These are phyloP conservation scores for Eleginops maclovinus DNA, from an alignment of 2,113 vertebrate genomes.

Conservation along the genomic window DNA sequence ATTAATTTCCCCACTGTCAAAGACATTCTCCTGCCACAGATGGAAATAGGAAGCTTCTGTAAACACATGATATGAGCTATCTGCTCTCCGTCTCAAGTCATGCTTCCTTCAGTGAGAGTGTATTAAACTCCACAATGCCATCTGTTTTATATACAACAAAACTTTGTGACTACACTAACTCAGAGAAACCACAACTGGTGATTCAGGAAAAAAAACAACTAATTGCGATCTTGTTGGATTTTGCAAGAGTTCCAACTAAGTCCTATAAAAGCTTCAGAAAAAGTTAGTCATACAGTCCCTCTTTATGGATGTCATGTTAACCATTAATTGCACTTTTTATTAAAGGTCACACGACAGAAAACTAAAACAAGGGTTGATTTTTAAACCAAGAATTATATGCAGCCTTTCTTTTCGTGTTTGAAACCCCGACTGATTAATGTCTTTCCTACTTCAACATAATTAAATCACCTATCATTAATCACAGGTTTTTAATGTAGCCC, in stretches of 20 bases:
- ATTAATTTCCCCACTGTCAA: constrained; percentile 57
- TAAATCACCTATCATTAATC: constrained; percentile 35
- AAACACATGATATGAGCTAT: constrained; percentile 63
- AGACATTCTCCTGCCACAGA: constrained; percentile 38
- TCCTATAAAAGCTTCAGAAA: constrained; percentile 4
- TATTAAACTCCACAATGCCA: constrained; percentile 1
- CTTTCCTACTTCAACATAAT: background rate
- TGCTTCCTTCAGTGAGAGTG: constrained; percentile 29
- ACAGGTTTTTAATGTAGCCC: constrained; percentile 41
- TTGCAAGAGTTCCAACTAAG: constrained; percentile 9
- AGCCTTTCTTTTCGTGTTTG: constrained; percentile 18
- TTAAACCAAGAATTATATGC: constrained; percentile 12
- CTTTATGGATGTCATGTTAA: constrained; percentile 7
- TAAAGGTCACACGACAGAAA: constrained; percentile 1
- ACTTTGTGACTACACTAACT: constrained; percentile 23
- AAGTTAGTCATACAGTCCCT: background rate
- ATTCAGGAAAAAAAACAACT: constrained; percentile 23
- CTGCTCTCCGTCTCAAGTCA: constrained; percentile 29
- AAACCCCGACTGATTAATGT: constrained; percentile 1
- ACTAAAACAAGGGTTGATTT: constrained; percentile 7
- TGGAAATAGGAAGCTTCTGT: constrained; percentile 66
- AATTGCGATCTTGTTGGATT: constrained; percentile 39
- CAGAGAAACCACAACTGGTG: constrained; percentile 22
- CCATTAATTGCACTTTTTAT: constrained; percentile 33
- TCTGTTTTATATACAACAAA: constrained; percentile 37